phyloP scores from a whole-genome alignment of 2,797 vertebrate genomes.

The Megaceryle alcyon region DNA sequence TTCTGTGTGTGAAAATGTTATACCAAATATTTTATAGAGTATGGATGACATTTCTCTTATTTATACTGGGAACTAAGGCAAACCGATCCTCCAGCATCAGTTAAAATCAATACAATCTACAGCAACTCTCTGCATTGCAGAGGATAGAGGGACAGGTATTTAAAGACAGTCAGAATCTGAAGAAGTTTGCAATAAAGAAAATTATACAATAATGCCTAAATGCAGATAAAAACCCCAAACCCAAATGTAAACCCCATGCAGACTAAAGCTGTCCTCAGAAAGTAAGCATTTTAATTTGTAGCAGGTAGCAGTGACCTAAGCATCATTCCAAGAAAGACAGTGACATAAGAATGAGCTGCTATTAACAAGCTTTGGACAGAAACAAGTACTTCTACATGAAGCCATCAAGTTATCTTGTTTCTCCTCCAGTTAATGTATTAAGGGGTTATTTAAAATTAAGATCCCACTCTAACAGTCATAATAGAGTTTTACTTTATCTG shows the following conservation, averaged over 20 bases:
- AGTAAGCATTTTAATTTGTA: background rate
- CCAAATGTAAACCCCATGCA: background rate
- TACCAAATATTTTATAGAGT: background rate
- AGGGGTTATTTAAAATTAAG: background rate
- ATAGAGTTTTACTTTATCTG: constrained; percentile 14
- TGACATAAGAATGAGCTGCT: background rate
- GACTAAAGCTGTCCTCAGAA: background rate
- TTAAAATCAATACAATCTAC: constrained; percentile 30
- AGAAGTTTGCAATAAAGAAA: background rate
- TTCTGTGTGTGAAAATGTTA: background rate
- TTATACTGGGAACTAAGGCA: background rate
- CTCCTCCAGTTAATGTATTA: background rate
- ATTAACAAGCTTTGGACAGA: background rate
- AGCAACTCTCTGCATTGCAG: constrained; percentile 43
- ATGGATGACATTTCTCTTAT: background rate
- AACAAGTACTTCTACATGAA: background rate
- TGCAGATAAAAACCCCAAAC: background rate
- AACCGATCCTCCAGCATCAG: background rate
- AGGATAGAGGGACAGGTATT: background rate
- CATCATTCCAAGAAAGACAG: background rate
- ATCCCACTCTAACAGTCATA: background rate
- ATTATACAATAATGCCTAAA: background rate
- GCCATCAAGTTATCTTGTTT: background rate
- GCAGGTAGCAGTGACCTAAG: background rate
- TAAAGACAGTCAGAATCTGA: background rate